Evolutionary conservation across 2,113 vertebrate genomes (phyloP), one percentile per base, ranked within the genome.

Genomic region (Bettongia penicillata): DNA sequence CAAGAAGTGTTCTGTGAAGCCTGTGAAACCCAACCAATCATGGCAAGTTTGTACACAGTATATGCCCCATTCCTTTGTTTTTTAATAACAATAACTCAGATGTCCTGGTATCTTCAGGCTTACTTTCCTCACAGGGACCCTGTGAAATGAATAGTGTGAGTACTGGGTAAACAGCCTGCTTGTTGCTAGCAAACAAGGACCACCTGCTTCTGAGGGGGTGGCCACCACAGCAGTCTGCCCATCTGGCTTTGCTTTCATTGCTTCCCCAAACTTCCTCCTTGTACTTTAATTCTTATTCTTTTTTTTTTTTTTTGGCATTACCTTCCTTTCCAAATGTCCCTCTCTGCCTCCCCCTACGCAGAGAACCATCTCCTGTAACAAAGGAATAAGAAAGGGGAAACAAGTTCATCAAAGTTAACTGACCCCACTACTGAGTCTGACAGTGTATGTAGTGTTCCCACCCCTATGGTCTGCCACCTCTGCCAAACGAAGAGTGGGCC

Each of bases 301-400:
- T 2, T 51, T 91, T 93, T 51, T 23, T 0, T 51, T 89, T 53
- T 91, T 68, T 91, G n/a, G 43, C 24, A 11, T 51, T 93, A 77
- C 49, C 31, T 43, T 43, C 23, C 92, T 53, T 53, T 47, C 31
- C 0, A 16, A 77, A 10, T 10, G 31, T 48, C 22, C 23, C 51
- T 48, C 0, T 0, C 5, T 1, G n/a, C 22, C 1, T 0, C 28
- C 89, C 90, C 10, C 51, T 94, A 90, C 51, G 61, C 11, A 48
- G 50, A 52, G n/a, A 93, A 47, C 53, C 84, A 50, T 49, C 4
- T 0, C 37, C 8, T 94, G 47, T 31, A 26, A 19, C 53, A 77
- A 51, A 84, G 68, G n/a, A 84, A 84, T 43, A 43, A 84, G 68
- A 23, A 84, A 84, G 10, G n/a, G 68, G 37, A 19, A 22, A 43